phyloP scores from a whole-genome alignment of 1,140 invertebrate genomes.

The Nasonia longicornis region DNA sequence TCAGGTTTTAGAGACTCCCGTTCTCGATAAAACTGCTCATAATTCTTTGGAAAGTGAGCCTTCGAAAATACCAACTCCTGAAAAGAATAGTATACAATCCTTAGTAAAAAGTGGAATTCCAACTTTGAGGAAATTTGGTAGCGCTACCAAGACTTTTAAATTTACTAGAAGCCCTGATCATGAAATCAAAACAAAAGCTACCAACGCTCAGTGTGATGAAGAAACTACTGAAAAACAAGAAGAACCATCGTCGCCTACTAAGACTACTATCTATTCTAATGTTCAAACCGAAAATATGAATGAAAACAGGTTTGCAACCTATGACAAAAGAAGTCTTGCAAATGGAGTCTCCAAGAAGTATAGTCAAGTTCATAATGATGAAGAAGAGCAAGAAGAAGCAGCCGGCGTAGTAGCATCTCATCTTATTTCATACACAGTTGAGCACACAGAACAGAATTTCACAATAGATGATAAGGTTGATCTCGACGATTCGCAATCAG shows the following conservation, averaged over 20 bases:
- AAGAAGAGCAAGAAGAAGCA: not conserved
- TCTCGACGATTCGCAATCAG: constrained; percentile 38
- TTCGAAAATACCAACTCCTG: constrained; percentile 55
- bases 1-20: constrained; percentile 70
- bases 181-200: constrained; percentile 20
- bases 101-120: constrained; percentile 66
- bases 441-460: constrained; percentile 40
- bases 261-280: not conserved
- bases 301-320: not conserved
- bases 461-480: not conserved
- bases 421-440: not conserved
- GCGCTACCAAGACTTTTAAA: constrained; percentile 46
- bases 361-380: not conserved
- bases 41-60: constrained; percentile 56
- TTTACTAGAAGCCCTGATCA: constrained; percentile 13
- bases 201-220: not conserved
- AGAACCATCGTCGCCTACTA: not conserved
- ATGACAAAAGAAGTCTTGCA: constrained; percentile 19
- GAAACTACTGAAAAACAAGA: not conserved
- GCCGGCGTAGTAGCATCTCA: not conserved
- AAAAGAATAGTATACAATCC: constrained; percentile 44
- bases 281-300: not conserved
- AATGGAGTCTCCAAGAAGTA: constrained; percentile 32
- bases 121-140: constrained; percentile 64
- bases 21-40: constrained; percentile 47